Percentiles rank a stretch among this genome's conserved stretches.
Evolutionary conservation across 2,113 vertebrate genomes (phyloP).

Genomic region (Gymnobelideus leadbeateri): DNA sequence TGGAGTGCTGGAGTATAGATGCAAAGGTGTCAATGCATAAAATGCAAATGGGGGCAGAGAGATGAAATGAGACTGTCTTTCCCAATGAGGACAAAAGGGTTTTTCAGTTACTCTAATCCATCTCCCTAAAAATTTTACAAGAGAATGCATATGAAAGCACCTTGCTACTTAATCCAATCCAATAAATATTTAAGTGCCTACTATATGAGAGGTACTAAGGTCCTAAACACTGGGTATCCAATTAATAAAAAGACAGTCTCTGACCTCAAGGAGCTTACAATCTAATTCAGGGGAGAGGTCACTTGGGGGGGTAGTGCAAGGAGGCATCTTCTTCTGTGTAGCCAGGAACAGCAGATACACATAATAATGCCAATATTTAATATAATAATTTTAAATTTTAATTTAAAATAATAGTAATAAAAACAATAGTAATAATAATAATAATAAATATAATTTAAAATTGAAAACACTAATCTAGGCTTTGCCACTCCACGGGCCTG

Average conservation of each 20-base stretch:
- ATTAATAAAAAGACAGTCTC: background rate
- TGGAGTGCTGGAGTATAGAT: background rate
- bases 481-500: background rate
- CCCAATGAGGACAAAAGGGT: background rate
- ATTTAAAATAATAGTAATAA: too few species aligned
- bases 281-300: background rate
- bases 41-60: too few species aligned
- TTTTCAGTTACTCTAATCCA: background rate
- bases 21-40: background rate
- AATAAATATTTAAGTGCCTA: background rate
- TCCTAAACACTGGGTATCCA: background rate
- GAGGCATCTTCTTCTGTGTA: background rate
- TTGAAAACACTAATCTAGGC: background rate
- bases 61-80: background rate
- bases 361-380: background rate
- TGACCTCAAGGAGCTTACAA: background rate
- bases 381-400: background rate
- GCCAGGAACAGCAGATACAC: background rate
- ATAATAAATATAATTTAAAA: background rate
- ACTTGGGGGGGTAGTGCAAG: background rate
- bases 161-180: background rate
- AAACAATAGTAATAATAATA: too few species aligned
- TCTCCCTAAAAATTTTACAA: background rate
- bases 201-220: background rate
- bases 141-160: background rate